Base-by-base conservation (phyloP, 2,888 invertebrate genomes). In the Agrotis segetum region DNA sequence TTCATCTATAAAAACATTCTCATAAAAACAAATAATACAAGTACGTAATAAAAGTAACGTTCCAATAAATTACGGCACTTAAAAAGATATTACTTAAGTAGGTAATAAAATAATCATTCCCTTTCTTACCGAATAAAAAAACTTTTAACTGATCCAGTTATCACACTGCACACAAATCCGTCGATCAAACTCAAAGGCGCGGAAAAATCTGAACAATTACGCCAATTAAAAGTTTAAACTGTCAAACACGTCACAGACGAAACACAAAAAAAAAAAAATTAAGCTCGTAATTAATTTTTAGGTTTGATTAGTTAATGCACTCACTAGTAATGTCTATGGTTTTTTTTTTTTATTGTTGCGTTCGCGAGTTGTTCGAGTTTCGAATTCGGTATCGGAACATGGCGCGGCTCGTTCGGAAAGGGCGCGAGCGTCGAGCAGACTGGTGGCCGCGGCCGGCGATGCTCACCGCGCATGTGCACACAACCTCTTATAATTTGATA, bases 401-500 rank as follows among this genome's bases (percentile, higher is more conserved):
- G 77, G 88, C 91, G 90, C 89, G 87, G 88, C 86, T 89, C 92
- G 94, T 92, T 92, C 90, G 91, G 80, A 87, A 87, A 83, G 88
- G 84, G 79, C 90, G 87, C 89, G 88, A 90, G 90, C 94, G 91
- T 85, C 89, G 90, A 90, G 92, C 93, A 90, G 92, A 95, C 95
- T 95, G 94, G 91, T 89, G 88, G 88, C 88, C 87, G 88, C 89
- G 89, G 88, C 85, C 83, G 87, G 77, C 81, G 69, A 64, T 63
- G 55, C 77, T 76, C 74, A 91, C 24, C 88, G 93, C 95, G 95
- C 95, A 92, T 94, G 95, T 91, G 92, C 92, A 88, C 84, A 85
- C 85, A 91, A 91, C 90, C 93, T 93, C 93, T 93, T 93, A 94
- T 94, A 95, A 94, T 94, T 93, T 95, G 94, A 94, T 95, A 95